A percentile compares a stretch with the other conserved stretches of the same genome.
Conservation (phyloP, 2,888 invertebrate genomes). For the Globia sparganii region DNA sequence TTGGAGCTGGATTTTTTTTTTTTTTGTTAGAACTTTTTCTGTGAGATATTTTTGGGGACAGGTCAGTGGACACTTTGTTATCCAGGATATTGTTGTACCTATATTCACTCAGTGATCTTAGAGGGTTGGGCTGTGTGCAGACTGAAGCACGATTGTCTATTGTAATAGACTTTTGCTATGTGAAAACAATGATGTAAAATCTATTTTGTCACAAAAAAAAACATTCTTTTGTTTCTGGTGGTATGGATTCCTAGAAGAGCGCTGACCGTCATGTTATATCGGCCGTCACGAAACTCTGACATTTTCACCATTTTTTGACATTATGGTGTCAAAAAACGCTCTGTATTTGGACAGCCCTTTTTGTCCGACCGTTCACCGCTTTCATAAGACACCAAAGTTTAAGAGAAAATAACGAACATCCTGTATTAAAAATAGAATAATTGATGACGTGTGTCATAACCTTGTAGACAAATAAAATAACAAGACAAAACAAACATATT, state of each 20-base stretch:
- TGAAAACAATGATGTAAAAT: neutral
- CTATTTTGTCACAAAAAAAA: no score
- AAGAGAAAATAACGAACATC: neutral
- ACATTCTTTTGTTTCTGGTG: neutral
- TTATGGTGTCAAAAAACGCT: neutral
- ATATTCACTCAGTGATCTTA: neutral
- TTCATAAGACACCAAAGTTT: neutral
- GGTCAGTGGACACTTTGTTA: conserved; percentile 25
- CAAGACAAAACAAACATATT: neutral
- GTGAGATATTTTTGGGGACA: conserved; percentile 3
- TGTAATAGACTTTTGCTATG: neutral
- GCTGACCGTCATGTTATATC: no score
- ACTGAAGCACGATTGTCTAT: neutral
- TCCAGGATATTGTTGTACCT: neutral
- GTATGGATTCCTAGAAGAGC: neutral
- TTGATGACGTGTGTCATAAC: neutral
- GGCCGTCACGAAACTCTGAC: no score
- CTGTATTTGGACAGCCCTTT: neutral
- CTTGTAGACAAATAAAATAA: neutral
- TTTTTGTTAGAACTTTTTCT: conserved; percentile 1
- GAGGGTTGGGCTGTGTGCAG: neutral
- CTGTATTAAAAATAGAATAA: neutral
- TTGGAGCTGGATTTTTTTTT: neutral
- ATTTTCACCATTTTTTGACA: neutral
- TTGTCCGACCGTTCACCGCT: neutral